Conservation (phyloP, 1,140 invertebrate genomes). For the Tetraneura akinire region DNA sequence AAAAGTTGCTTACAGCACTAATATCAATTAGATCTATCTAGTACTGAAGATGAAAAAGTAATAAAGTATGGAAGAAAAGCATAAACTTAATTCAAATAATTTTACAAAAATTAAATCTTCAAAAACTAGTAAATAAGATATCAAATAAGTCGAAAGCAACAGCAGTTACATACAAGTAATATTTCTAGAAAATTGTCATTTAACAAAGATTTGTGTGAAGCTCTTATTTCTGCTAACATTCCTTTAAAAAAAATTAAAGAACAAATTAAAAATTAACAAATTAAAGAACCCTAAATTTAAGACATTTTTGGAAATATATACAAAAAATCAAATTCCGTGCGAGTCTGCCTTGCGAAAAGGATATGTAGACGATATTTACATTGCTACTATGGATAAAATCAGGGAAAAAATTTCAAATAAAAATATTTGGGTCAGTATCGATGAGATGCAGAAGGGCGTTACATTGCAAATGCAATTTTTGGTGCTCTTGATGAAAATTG, state of each 20-base stretch:
- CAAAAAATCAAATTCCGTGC: not conserved
- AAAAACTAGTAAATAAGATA: not conserved
- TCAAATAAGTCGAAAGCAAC: not conserved
- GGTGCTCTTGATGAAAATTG: slow-evolving; percentile 1
- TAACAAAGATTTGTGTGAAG: slow-evolving; percentile 3
- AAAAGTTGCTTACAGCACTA: too few relatives aligned
- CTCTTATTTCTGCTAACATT: not conserved
- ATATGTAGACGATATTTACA: not conserved
- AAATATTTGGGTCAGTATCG: slow-evolving; percentile 12
- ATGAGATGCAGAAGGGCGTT: slow-evolving; percentile 20
- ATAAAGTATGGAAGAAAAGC: too few relatives aligned
- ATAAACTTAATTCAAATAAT: too few relatives aligned
- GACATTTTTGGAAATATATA: not conserved
- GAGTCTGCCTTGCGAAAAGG: too few relatives aligned
- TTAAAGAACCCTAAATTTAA: not conserved
- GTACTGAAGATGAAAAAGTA: too few relatives aligned
- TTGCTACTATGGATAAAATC: not conserved
- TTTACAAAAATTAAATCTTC: too few relatives aligned
- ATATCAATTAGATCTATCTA: too few relatives aligned
- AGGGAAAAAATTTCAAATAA: not conserved
- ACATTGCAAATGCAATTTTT: slow-evolving; percentile 34
- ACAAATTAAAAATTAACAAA: too few relatives aligned
- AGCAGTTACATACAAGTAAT: not conserved
- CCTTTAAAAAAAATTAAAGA: not conserved
- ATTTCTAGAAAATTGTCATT: not conserved